phyloP scores from a whole-genome alignment of 2,113 vertebrate species.

The Poeciliopsis turrubarensis region DNA sequence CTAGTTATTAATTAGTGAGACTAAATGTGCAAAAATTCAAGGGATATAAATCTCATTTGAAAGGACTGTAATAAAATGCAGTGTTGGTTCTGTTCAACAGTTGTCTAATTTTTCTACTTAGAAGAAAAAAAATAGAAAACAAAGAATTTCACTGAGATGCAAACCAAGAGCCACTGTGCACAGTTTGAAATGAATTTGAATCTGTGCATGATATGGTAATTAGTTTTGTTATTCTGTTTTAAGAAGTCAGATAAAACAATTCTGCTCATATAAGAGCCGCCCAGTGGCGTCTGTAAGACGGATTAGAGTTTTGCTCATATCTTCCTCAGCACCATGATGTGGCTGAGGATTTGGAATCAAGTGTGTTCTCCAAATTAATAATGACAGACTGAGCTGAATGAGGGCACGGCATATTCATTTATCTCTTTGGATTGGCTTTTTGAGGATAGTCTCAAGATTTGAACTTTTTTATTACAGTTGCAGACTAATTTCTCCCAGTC shows the following conservation, averaged over 20 bases:
- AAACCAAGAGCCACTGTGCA: slow-evolving; percentile 36
- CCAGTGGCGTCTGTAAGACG: slow-evolving; percentile 13
- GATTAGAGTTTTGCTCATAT: slow-evolving; percentile 39
- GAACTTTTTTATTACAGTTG: slow-evolving; percentile 48
- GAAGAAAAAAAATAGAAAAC: slow-evolving; percentile 19
- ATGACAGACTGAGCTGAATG: slow-evolving; percentile 52
- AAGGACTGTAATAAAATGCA: not conserved
- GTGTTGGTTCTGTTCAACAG: not conserved
- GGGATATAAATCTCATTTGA: not conserved
- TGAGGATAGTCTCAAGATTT: slow-evolving; percentile 40
- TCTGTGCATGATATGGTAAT: slow-evolving; percentile 39
- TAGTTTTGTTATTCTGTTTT: slow-evolving; percentile 20
- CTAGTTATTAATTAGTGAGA: not conserved
- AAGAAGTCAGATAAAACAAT: not conserved
- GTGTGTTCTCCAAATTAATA: slow-evolving; percentile 55
- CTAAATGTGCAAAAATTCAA: not conserved
- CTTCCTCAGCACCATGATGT: slow-evolving; percentile 39
- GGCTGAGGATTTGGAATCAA: slow-evolving; percentile 49
- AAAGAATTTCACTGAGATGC: slow-evolving; percentile 29
- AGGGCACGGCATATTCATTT: slow-evolving; percentile 56
- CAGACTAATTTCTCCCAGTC: slow-evolving; percentile 45
- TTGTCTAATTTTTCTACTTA: not conserved
- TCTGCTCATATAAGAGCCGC: not conserved
- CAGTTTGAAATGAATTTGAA: slow-evolving; percentile 29
- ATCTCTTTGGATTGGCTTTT: slow-evolving; percentile 60